Evolutionary conservation across 2,888 invertebrate genomes (phyloP), one percentile per base, ranked within the genome.

Genomic region (Apodemia duryi): DNA sequence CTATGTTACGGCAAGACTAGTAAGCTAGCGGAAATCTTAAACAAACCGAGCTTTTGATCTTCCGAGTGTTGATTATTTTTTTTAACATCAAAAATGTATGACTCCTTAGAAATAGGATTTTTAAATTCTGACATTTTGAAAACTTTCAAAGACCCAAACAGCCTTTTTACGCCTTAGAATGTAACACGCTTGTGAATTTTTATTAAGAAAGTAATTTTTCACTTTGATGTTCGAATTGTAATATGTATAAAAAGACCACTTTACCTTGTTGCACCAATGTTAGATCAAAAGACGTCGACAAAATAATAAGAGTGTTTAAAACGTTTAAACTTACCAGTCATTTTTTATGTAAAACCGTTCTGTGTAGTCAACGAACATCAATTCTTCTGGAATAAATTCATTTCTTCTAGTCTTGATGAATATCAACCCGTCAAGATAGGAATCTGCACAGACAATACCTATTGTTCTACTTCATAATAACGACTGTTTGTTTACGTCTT

Each of bases 381-480:
- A 52, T 52, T 52, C 52, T 52, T 52, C 52, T 21, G 52, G 52
- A 52, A 52, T 52, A 52, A 52, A 52, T 52, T 52, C 52, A 52
- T 52, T 52, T 52, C 52, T 52, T 52, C 52, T 52, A 52, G 52
- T 52, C 52, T 52, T 52, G 52, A 52, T 52, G 52, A 52, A 52
- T 52, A 52, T 52, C 52, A 52, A 52, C 52, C 52, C 52, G 52
- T 52, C 52, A 52, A 1, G 52, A 52, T 52, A 52, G 52, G 52
- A 52, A 52, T 52, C 52, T 52, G 13, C 52, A 52, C 52, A 52
- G 52, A 52, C 6, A 52, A 52, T 52, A 52, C 54, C 2, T 6
- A 52, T 52, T 13, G 52, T 2, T 52, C 6, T 52, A 52, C 52
- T 52, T 52, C 52, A 52, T 13, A 52, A 52, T 21, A 21, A 21